Conservation (phyloP, 1,140 invertebrate species). For the Propsilocerus akamusi region DNA sequence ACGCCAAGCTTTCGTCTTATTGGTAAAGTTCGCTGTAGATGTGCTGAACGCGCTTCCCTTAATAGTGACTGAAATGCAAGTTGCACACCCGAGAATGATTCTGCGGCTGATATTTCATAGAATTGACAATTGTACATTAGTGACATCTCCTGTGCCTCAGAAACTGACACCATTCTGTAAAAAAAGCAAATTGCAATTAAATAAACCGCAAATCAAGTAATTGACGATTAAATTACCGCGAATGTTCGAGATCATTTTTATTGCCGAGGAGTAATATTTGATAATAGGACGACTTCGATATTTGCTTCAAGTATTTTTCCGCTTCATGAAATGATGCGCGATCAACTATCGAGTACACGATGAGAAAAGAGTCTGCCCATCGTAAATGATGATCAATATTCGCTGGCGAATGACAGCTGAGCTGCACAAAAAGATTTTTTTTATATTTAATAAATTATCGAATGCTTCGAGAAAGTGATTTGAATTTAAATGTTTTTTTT, state of each 20-base stretch:
- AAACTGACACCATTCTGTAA: conserved; percentile 49
- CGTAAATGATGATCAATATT: conserved; percentile 48
- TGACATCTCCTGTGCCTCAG: conserved; percentile 62
- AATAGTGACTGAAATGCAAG: conserved; percentile 63
- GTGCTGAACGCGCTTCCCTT: conserved; percentile 48
- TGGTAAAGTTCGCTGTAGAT: conserved; percentile 47
- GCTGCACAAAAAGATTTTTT: conserved; percentile 9
- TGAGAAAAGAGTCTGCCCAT: conserved; percentile 69
- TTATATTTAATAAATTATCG: not conserved
- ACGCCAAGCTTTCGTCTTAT: conserved; percentile 52
- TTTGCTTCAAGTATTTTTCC: conserved; percentile 45
- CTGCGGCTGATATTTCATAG: conserved; percentile 70
- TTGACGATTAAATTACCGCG: conserved; percentile 31
- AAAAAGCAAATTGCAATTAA: conserved; percentile 7
- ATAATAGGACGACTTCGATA: conserved; percentile 48
- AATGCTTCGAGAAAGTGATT: not conserved
- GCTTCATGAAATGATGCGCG: conserved; percentile 54
- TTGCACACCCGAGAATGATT: conserved; percentile 56
- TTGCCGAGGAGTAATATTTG: conserved; percentile 61
- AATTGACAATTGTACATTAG: conserved; percentile 63
- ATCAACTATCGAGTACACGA: conserved; percentile 69
- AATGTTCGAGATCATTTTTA: conserved; percentile 66
- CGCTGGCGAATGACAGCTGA: conserved; percentile 38
- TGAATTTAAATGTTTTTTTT: not conserved
- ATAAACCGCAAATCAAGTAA: not conserved